A percentile compares a stretch with the other conserved stretches of the same genome.
These are phyloP conservation scores for Cheumatopsyche charites DNA, from an alignment of 1,140 invertebrate genomes.

Conservation along the genomic window DNA sequence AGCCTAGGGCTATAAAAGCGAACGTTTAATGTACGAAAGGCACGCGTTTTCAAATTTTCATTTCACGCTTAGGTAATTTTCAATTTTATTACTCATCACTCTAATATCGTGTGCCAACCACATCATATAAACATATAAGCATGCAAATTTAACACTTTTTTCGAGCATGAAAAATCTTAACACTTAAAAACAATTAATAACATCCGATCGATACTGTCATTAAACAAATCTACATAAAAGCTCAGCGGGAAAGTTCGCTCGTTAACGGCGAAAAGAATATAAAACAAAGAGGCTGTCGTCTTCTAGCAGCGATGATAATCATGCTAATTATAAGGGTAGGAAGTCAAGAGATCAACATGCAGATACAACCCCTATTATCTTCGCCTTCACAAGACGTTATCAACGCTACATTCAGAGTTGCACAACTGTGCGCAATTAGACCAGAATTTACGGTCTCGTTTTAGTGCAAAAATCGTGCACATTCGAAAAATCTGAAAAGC, in stretches of 20 bases:
- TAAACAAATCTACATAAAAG: no score
- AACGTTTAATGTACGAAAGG: neutral
- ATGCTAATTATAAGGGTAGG: neutral
- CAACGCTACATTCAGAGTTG: no score
- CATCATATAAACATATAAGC: no score
- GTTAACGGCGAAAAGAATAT: conserved; percentile 1
- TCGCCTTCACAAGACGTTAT: neutral
- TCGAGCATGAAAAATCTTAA: no score
- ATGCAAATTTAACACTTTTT: no score
- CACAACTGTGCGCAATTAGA: no score
- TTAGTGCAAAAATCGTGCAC: no score
- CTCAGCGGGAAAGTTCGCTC: neutral
- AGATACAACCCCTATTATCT: neutral
- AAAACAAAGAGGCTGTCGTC: conserved; percentile 1
- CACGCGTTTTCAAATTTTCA: conserved; percentile 22
- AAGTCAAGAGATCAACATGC: neutral
- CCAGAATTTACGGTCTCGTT: no score
- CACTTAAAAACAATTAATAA: no score
- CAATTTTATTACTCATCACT: neutral
- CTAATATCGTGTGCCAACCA: no score
- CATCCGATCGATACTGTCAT: no score
- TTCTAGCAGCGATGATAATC: neutral
- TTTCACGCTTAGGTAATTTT: neutral
- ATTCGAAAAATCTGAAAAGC: no score
- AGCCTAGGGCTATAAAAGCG: conserved; percentile 1